Conservation (phyloP, 2,113 vertebrate genomes). For the Alligator mississippiensis region DNA sequence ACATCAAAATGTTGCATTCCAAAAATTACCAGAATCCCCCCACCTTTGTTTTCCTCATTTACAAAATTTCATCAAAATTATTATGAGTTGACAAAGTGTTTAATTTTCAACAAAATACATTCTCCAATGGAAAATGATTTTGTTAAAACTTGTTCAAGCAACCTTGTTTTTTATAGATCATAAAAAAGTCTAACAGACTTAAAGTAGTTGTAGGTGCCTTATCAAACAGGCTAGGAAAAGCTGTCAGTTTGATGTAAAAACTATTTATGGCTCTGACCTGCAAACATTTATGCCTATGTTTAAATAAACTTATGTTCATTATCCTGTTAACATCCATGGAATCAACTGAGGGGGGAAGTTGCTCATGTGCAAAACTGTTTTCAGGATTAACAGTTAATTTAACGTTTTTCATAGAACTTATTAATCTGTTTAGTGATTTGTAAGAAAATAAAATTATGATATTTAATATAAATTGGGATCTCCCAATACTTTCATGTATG, state of each 20-base stretch:
- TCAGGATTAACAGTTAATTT: background rate
- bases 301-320: background rate
- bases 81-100: background rate
- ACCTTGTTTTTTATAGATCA: background rate
- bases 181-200: constrained; percentile 19
- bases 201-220: background rate
- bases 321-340: background rate
- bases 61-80: background rate
- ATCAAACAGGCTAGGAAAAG: constrained; percentile 6
- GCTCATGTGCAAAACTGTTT: background rate
- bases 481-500: constrained; percentile 37
- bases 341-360: background rate
- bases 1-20: background rate
- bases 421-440: constrained; percentile 35
- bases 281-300: fast-evolving
- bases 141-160: background rate
- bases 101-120: background rate
- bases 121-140: background rate
- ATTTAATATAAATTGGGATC: constrained; percentile 59
- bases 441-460: constrained; percentile 52
- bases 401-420: background rate
- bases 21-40: background rate
- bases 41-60: background rate
- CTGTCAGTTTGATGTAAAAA: background rate
- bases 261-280: background rate